A percentile compares a stretch with the other conserved stretches of the same genome.
Evolutionary conservation across 2,797 vertebrate species (phyloP).

Genomic region (Pempheris klunzingeri): DNA sequence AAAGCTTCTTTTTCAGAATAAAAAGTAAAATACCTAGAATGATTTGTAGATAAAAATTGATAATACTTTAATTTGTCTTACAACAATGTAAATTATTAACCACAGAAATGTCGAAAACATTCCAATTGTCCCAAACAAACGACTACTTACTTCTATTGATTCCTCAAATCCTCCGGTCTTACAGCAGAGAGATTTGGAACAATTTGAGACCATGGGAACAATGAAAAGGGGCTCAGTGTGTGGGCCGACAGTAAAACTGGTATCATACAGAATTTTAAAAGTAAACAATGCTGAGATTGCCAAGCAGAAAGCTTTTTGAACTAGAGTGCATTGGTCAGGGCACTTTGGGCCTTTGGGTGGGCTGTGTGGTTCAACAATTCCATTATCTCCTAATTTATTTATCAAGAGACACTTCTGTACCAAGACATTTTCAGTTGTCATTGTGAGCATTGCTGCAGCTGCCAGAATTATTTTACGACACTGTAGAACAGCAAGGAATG

Average conservation of each 20-base stretch:
- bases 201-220: neutral
- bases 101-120: neutral
- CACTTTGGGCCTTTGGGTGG: neutral
- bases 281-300: neutral
- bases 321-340: neutral
- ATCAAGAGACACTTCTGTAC: neutral
- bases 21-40: neutral
- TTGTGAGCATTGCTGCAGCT: neutral
- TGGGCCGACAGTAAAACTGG: neutral
- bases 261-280: neutral
- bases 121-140: neutral
- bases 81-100: neutral
- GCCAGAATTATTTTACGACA: constrained; percentile 15
- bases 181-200: neutral
- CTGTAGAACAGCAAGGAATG: neutral
- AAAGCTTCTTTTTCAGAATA: constrained; percentile 1
- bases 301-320: neutral
- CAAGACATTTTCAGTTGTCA: neutral
- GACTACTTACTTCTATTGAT: neutral
- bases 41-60: neutral
- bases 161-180: neutral
- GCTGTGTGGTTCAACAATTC: neutral
- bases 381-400: neutral
- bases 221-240: neutral
- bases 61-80: neutral